Evolutionary conservation across 2,113 vertebrate genomes (phyloP).

Genomic region (Acanthisitta chloris): DNA sequence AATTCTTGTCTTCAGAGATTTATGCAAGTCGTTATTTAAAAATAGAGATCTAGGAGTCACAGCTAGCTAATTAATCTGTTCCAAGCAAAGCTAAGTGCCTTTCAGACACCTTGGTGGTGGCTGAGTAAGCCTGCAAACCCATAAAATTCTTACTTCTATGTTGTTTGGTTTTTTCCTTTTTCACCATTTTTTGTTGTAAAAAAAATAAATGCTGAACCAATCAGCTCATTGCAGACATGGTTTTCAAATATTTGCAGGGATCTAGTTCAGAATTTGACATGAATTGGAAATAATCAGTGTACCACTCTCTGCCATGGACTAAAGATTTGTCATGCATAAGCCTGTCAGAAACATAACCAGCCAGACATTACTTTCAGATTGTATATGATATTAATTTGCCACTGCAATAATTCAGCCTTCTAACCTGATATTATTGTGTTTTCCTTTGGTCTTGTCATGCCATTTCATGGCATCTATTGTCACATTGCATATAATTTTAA

Average conservation of each 20-base stretch:
- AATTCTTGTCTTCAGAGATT: conserved; percentile 71
- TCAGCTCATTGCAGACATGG: background rate
- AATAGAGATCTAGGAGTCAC: conserved; percentile 70
- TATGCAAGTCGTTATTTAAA: conserved; percentile 72
- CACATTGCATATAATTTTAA: background rate
- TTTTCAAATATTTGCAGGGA: background rate
- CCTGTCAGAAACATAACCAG: background rate
- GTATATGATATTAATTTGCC: background rate
- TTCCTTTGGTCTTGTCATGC: background rate
- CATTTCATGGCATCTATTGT: background rate
- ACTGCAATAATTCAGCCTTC: background rate
- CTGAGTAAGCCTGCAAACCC: conserved; percentile 26
- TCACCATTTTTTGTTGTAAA: background rate
- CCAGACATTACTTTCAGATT: background rate
- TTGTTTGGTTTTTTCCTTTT: background rate
- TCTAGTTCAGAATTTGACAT: background rate
- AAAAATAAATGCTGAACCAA: background rate
- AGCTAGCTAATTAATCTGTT: conserved; percentile 74
- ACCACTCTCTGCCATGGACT: background rate
- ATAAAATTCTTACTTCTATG: background rate
- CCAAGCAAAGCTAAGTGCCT: conserved; percentile 60
- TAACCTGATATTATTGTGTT: background rate
- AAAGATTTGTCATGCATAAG: background rate
- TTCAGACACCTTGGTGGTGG: conserved; percentile 18
- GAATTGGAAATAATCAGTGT: background rate